These are phyloP conservation scores for Chironomus striatipennis DNA, from an alignment of 1,140 invertebrate genomes.

Conservation along the genomic window DNA sequence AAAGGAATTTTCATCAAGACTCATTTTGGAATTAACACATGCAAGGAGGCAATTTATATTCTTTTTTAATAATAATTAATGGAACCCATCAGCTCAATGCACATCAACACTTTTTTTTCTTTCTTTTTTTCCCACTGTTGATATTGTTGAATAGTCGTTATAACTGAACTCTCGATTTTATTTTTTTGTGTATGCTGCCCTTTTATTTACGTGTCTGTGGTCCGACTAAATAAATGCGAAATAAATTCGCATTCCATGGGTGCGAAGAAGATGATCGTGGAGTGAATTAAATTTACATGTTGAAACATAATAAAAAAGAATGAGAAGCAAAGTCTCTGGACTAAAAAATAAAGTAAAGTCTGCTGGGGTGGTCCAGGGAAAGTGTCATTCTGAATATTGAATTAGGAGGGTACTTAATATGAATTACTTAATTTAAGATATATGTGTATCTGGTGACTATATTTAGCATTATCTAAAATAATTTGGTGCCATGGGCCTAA, in stretches of 20 bases:
- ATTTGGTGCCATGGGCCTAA: no score
- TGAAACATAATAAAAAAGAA: conserved; percentile 1
- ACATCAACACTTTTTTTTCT: conserved; percentile 10
- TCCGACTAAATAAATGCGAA: neutral
- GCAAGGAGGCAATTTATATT: neutral
- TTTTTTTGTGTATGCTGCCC: neutral
- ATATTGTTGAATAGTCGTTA: neutral
- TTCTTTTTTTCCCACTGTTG: no score
- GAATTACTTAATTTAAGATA: no score
- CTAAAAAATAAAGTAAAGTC: neutral
- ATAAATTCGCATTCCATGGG: conserved; percentile 4
- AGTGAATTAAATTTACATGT: conserved; percentile 23
- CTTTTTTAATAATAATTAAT: conserved; percentile 19
- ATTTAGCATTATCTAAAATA: no score
- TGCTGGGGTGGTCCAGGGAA: no score
- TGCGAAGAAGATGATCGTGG: conserved; percentile 1
- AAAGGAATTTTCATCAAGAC: neutral
- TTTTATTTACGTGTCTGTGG: neutral
- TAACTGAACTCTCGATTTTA: neutral
- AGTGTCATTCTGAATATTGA: no score
- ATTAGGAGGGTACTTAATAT: no score
- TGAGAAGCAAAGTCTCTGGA: neutral
- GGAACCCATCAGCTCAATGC: neutral
- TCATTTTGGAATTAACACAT: neutral
- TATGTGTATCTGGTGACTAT: no score